Evolutionary conservation across 2,113 vertebrate species (phyloP).

Genomic region (Leptobrachium leishanense): DNA sequence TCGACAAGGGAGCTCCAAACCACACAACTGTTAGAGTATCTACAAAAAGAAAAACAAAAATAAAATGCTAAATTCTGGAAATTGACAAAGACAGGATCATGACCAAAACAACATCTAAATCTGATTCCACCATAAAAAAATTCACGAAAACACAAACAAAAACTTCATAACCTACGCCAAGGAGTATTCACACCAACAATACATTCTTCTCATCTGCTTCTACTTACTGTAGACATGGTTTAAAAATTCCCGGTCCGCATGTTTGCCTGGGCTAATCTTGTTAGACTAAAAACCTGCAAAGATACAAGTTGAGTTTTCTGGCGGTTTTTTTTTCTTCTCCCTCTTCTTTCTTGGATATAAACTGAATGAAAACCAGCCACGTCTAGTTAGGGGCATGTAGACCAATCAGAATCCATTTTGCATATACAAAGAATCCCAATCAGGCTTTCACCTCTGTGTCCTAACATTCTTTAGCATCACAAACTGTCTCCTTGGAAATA

Average conservation of each 20-base stretch:
- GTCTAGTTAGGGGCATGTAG: slow-evolving; percentile 86
- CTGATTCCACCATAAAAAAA: too few species aligned
- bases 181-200: neutral
- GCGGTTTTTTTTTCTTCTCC: too few species aligned
- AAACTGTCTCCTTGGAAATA: slow-evolving; percentile 97
- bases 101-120: too few species aligned
- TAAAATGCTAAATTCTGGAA: too few species aligned
- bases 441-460: slow-evolving; percentile 89
- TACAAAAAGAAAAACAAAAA: neutral
- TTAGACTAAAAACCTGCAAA: slow-evolving; percentile 66
- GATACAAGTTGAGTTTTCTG: slow-evolving; percentile 57
- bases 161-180: neutral
- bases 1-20: too few species aligned
- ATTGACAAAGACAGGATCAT: too few species aligned
- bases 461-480: slow-evolving; percentile 95
- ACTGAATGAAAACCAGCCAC: slow-evolving; percentile 96
- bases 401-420: slow-evolving; percentile 98
- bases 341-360: slow-evolving; percentile 69
- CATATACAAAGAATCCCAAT: slow-evolving; percentile 93
- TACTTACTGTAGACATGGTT: slow-evolving; percentile 10
- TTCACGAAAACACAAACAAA: neutral
- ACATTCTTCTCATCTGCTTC: neutral
- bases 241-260: neutral
- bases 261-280: slow-evolving; percentile 55
- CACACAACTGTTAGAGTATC: too few species aligned